Percentiles rank a stretch among this genome's conserved stretches.
These are phyloP conservation scores for Sialia sialis DNA, from an alignment of 2,113 vertebrate species.

Conservation along the genomic window DNA sequence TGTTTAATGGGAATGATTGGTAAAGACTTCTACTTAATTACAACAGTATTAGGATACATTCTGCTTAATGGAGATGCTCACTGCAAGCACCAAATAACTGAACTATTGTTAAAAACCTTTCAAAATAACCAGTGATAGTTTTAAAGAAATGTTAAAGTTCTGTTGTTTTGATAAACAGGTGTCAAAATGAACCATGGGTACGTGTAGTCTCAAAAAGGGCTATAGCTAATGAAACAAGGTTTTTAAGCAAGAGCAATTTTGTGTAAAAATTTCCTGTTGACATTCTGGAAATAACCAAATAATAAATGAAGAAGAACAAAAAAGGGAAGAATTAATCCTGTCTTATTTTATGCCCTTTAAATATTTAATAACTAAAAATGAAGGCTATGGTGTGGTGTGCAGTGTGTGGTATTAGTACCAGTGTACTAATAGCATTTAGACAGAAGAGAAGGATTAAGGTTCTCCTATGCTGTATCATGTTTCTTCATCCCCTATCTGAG, in stretches of 20 bases:
- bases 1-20: background rate
- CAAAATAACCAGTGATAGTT: background rate
- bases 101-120: background rate
- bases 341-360: background rate
- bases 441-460: background rate
- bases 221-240: background rate
- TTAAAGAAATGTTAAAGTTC: background rate
- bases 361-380: background rate
- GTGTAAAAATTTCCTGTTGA: background rate
- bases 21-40: constrained; percentile 15
- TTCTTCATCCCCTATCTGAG: background rate
- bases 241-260: background rate
- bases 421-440: background rate
- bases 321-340: background rate
- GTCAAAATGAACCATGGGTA: background rate
- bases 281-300: background rate
- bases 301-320: background rate
- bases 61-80: background rate
- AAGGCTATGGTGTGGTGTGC: background rate
- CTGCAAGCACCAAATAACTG: background rate
- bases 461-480: background rate
- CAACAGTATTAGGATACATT: background rate
- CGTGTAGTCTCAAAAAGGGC: background rate
- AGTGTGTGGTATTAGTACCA: background rate
- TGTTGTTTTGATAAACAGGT: background rate